phyloP scores from a whole-genome alignment of 30 jellyfish, hydroid and myxozoan species.

The Pelagia noctiluca region DNA sequence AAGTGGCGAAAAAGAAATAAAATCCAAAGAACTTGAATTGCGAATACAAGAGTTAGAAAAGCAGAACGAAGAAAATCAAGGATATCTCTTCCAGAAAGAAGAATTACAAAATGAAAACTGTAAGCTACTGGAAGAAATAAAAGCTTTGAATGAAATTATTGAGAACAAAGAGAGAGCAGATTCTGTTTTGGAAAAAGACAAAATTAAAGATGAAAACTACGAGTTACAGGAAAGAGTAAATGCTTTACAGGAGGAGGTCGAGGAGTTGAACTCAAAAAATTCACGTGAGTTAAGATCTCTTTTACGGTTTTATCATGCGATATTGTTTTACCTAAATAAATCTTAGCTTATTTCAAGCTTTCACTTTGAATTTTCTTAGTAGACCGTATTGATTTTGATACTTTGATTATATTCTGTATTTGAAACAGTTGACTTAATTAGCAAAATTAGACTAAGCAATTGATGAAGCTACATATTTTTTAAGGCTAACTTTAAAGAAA shows the following conservation, averaged over 20 bases:
- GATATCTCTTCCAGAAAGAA: neutral
- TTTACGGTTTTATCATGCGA: no score
- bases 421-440: no score
- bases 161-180: neutral
- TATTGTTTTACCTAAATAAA: no score
- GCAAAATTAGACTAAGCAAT: no score
- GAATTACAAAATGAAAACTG: neutral
- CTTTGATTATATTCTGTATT: no score
- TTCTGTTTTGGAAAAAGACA: neutral
- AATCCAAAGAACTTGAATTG: neutral
- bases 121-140: neutral
- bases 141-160: slow-evolving; percentile 6
- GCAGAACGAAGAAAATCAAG: neutral
- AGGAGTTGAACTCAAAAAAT: slow-evolving; percentile 8
- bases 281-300: no score
- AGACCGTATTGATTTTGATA: no score
- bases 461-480: no score
- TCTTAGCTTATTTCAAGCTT: no score
- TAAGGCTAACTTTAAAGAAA: no score
- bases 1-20: neutral
- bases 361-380: no score
- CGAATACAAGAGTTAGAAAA: neutral
- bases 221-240: neutral
- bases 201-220: neutral
- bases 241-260: neutral